Base-by-base conservation (phyloP, 2,888 invertebrate genomes). In the Heliconius sara region DNA sequence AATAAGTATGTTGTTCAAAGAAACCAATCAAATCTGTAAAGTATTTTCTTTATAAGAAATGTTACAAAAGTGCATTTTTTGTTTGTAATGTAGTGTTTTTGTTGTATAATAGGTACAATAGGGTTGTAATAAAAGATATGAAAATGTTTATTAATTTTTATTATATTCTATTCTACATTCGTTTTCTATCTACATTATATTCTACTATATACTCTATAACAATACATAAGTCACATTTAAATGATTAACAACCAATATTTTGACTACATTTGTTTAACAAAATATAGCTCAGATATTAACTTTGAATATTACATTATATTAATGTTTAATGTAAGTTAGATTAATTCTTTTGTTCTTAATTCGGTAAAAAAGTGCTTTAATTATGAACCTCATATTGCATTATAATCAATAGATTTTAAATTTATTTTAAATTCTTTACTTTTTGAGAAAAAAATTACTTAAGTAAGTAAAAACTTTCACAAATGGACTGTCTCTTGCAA, bases 141-240 rank as follows among this genome's bases (percentile, higher is more conserved):
- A 65, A 67, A 67, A 75, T n/a, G 76, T 85, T 86, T 85, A 85
- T 80, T 76, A 22, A 79, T 85, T 82, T 79, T 79, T 79, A 79
- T 80, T 60, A 43, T 71, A 65, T 65, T 71, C 25, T 47, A 77
- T 70, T 43, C 52, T 27, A 52, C 73, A 57, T 60, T n/a, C 27
- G 3, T 34, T 68, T 74, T 22, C 34, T 77, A 78, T 72, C 66
- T 78, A 72, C 65, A 80, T 30, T 6, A 47, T 60, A 73, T 6
- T 7, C 13, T 72, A 13, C 57, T 13, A 5, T 71, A 22, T 71
- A 71, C n/a, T 16, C 52, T 57, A 57, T 30, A 19, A 57, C 12
- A 72, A 52, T 34, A 7, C 1, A 22, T 47, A 34, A 73, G n/a
- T 39, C 7, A 73, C 12, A 39, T 60, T 60, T 71, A 47, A 39